Evolutionary conservation across 2,888 invertebrate species (phyloP), one percentile per base, ranked within the genome.

Genomic region (Urechis unicinctus): DNA sequence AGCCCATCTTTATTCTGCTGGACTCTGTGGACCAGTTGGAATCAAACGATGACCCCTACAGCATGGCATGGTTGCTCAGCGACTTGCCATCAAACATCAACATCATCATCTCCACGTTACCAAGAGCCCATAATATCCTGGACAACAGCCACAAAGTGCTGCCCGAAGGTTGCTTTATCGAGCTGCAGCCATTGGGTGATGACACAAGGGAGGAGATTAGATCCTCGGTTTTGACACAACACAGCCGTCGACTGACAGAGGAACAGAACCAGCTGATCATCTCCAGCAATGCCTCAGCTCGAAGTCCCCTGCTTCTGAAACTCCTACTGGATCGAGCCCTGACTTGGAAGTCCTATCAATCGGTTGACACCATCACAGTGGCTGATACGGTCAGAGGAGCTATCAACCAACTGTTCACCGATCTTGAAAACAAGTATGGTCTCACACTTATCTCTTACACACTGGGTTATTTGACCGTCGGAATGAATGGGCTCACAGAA

Each of bases 11-110:
- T 13, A 69, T 74, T 48, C 55, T 74, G 28, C 60, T 74, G 21
- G 74, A 74, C 53, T 73, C 74, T 1, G 51, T 74, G 9, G 73
- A 74, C 54, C 74, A 74, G 62, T 58, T 74, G 28, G 57, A 54
- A 1, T 52, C 67, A 2, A 36, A 45, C 22, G 56, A 69, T 52
- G 61, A 66, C 58, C 68, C 72, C 13, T 67, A 70, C 56, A 54
- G 45, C 2, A 64, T 71, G 63, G 59, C 63, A 21, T 74, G 74
- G 74, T 52, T 74, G 41, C 71, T 71, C 9, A 59, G 52, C 1
- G 30, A 56, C n/a, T 61, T 72, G 5, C 74, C 74, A 9, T 42
- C 59, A 13, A 72, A 71, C 57, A 61, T 74, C 25, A 65, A 67
- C 49, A 46, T 72, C 22, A 64, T 74, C 26, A 48, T 73, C 1